Conservation (phyloP, 2,113 vertebrate genomes). For the Phodopus roborovskii region DNA sequence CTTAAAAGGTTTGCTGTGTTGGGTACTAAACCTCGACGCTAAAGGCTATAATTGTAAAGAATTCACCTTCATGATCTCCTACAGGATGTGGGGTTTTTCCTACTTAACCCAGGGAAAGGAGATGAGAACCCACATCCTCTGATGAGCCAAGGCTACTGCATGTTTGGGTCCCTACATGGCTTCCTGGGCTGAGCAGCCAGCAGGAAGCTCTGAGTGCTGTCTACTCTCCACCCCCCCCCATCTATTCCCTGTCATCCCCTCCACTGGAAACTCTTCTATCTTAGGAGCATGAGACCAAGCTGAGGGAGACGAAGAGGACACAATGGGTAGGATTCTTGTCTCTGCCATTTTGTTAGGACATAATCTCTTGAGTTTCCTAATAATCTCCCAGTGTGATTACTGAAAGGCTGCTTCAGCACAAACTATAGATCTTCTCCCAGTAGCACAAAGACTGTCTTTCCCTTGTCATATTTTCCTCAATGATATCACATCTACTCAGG, state of each 20-base stretch:
- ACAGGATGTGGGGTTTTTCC: slow-evolving; percentile 7
- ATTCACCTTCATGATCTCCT: background rate
- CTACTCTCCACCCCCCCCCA: background rate
- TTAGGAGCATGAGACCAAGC: no score
- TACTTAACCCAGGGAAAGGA: background rate
- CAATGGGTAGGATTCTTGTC: background rate
- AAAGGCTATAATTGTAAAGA: background rate
- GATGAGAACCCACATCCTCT: background rate
- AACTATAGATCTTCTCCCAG: background rate
- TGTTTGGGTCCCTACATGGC: background rate
- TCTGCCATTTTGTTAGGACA: background rate
- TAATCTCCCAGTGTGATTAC: background rate
- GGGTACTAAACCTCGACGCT: background rate
- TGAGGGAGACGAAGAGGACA: background rate
- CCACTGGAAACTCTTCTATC: background rate
- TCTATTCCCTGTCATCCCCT: fast-evolving
- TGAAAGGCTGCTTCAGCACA: background rate
- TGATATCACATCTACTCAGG: background rate
- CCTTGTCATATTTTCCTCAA: background rate
- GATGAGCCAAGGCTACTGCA: background rate
- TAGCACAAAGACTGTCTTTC: background rate
- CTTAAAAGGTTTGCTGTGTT: slow-evolving; percentile 3
- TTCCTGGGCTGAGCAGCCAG: background rate
- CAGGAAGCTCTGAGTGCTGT: background rate
- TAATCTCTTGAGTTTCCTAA: background rate